These are phyloP conservation scores for Siniperca knerii DNA, from an alignment of 2,113 vertebrate genomes.

Conservation along the genomic window DNA sequence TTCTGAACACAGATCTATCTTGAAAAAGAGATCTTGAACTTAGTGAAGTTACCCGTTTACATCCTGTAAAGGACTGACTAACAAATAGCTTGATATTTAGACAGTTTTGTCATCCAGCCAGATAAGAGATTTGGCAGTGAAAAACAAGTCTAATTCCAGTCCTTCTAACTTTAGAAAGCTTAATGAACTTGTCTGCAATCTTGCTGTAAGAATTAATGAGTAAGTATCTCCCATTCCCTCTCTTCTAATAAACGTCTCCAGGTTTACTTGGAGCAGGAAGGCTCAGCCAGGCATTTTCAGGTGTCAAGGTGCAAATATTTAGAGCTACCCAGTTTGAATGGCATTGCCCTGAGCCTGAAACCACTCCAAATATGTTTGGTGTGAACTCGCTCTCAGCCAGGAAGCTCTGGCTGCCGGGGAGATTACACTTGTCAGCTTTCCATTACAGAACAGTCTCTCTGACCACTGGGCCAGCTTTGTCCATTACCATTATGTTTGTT, in stretches of 20 bases:
- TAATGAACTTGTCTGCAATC: slow-evolving; percentile 20
- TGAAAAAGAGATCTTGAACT: not conserved
- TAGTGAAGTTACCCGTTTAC: not conserved
- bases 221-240: too few species aligned
- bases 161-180: slow-evolving; percentile 49
- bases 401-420: not conserved
- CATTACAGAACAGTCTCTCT: slow-evolving; percentile 20
- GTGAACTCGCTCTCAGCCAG: not conserved
- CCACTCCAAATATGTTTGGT: slow-evolving; percentile 1
- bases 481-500: slow-evolving; percentile 22
- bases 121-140: slow-evolving; percentile 34
- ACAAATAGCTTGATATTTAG: slow-evolving; percentile 2
- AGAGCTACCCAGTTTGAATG: not conserved
- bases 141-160: slow-evolving; percentile 43
- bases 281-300: not conserved
- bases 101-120: slow-evolving; percentile 32
- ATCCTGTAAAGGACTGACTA: not conserved
- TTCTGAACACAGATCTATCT: not conserved
- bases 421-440: slow-evolving; percentile 29
- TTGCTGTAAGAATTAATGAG: not conserved
- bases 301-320: slow-evolving; percentile 2
- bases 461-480: slow-evolving; percentile 8
- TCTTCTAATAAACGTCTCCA: not conserved
- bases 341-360: not conserved
- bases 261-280: not conserved